A percentile compares a stretch with the other conserved stretches of the same genome.
Evolutionary conservation across 2,113 vertebrate genomes (phyloP).

Genomic region (Hypomesus transpacificus): DNA sequence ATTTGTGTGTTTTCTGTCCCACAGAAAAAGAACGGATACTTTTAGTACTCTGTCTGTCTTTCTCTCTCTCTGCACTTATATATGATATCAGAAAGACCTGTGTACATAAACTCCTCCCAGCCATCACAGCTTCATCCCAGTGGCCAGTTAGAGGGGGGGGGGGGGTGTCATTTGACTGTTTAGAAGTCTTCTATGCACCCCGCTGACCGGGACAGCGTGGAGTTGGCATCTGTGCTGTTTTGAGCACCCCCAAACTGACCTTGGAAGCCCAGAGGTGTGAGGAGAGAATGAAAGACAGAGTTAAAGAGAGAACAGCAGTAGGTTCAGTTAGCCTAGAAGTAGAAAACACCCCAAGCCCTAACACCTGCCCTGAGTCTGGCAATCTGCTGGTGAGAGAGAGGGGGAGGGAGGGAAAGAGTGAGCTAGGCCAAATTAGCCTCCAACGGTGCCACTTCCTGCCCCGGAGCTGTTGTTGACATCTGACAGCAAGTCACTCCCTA

Average conservation of each 20-base stretch:
- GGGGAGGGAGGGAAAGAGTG: slow-evolving; percentile 29
- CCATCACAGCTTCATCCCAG: slow-evolving; percentile 46
- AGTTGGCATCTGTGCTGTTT: slow-evolving; percentile 26
- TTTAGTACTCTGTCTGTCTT: not conserved
- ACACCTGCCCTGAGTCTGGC: slow-evolving; percentile 31
- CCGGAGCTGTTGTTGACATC: slow-evolving; percentile 68
- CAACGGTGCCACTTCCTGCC: slow-evolving; percentile 71
- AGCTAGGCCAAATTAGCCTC: slow-evolving; percentile 54
- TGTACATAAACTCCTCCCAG: slow-evolving; percentile 38
- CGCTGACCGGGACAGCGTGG: too few relatives aligned
- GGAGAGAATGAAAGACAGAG: not conserved
- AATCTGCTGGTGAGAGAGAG: slow-evolving; percentile 47
- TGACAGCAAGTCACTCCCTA: slow-evolving; percentile 52
- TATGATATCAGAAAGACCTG: slow-evolving; percentile 14
- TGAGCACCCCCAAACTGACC: too few relatives aligned
- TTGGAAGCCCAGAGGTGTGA: slow-evolving; percentile 1
- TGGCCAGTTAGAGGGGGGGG: slow-evolving; percentile 45
- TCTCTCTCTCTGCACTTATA: slow-evolving; percentile 11
- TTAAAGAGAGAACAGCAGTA: not conserved
- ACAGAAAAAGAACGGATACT: slow-evolving; percentile 1
- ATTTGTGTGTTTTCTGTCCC: slow-evolving; percentile 36
- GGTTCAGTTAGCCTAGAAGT: too few relatives aligned
- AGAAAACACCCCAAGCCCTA: not conserved
- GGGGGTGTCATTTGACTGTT: slow-evolving; percentile 38
- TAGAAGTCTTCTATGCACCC: slow-evolving; percentile 21